Percentiles rank a stretch among this genome's conserved stretches.
Conservation (phyloP, 1,140 invertebrate species). For the Trachelipus rathkii region DNA sequence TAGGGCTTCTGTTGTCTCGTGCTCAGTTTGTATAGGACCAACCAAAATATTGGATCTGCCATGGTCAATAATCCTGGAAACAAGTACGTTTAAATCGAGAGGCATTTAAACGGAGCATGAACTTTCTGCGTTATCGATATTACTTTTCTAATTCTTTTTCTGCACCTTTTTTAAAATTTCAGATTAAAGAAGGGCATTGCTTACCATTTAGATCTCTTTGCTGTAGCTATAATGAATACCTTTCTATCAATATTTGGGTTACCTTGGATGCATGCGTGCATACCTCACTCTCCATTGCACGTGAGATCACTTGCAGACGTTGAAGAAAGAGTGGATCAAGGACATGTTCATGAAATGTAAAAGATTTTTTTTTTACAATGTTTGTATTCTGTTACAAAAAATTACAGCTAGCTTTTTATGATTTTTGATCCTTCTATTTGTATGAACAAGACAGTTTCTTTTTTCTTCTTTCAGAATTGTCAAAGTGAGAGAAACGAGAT, state of each 20-base stretch:
- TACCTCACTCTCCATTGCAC: constrained; percentile 64
- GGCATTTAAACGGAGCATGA: too few species aligned
- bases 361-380: constrained; percentile 22
- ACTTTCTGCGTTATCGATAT: background rate
- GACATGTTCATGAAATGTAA: constrained; percentile 64
- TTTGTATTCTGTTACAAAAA: too few species aligned
- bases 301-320: constrained; percentile 63
- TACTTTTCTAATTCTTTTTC: too few species aligned
- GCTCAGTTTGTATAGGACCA: constrained; percentile 65
- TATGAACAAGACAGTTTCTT: background rate
- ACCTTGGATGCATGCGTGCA: constrained; percentile 62
- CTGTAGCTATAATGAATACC: constrained; percentile 61
- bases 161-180: background rate
- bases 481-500: constrained; percentile 60
- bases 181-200: constrained; percentile 64
- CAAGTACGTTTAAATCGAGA: constrained; percentile 54
- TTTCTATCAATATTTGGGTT: constrained; percentile 60
- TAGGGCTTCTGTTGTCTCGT: constrained; percentile 64
- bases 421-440: background rate
- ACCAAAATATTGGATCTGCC: constrained; percentile 64
- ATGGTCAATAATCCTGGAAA: constrained; percentile 64
- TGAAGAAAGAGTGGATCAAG: constrained; percentile 63
- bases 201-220: constrained; percentile 63
- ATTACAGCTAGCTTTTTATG: background rate
- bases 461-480: constrained; percentile 55